Conservation (phyloP, 2,888 invertebrate species). For the Leptinotarsa haldemani region DNA sequence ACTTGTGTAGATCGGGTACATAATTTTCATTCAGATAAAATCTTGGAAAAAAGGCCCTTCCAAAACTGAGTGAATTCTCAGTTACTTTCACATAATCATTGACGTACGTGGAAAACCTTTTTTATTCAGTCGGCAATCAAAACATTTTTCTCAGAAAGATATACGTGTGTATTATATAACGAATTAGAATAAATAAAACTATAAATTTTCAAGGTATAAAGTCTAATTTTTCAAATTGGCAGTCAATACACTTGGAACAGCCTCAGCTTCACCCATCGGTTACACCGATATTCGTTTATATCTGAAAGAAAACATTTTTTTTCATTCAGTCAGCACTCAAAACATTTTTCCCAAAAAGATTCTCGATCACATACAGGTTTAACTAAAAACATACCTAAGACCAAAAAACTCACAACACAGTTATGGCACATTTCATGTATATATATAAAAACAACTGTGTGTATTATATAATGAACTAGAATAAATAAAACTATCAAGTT, state of each 20-base stretch:
- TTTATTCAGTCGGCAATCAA: no score
- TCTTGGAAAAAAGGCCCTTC: no score
- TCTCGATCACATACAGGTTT: neutral
- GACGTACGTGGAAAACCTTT: no score
- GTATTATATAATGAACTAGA: neutral
- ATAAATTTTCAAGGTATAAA: slow-evolving; percentile 59
- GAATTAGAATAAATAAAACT: neutral
- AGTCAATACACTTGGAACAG: slow-evolving; percentile 73
- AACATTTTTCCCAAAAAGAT: no score
- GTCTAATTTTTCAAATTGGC: slow-evolving; percentile 85
- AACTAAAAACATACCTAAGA: neutral
- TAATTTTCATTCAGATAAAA: no score
- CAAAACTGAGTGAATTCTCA: no score
- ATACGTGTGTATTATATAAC: no score
- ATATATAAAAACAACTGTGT: no score
- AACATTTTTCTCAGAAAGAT: no score
- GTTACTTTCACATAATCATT: no score
- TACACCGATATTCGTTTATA: slow-evolving; percentile 69
- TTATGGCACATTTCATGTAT: slow-evolving; percentile 1
- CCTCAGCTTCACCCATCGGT: slow-evolving; percentile 64
- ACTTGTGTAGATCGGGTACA: no score
- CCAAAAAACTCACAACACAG: neutral
- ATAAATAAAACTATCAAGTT: slow-evolving; percentile 3
- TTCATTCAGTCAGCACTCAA: no score
- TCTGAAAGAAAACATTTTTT: slow-evolving; percentile 62